Percentiles rank a stretch among this genome's conserved stretches.
Conservation (phyloP, 2,888 invertebrate genomes). For the Stomorhina lunata region DNA sequence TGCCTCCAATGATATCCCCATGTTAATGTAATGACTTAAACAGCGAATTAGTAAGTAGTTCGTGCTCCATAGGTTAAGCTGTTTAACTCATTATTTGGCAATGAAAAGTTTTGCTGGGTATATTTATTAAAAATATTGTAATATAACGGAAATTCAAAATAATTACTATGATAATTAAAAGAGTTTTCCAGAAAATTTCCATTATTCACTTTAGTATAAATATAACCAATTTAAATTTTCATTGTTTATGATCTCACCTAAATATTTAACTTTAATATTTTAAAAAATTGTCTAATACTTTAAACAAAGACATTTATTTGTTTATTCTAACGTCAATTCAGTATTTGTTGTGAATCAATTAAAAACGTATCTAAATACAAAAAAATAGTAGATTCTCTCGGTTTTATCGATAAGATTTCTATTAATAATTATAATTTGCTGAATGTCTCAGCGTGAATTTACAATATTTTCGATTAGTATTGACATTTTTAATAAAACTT, state of each 20-base stretch:
- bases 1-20: too few relatives aligned
- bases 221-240: background rate
- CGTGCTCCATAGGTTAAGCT: too few relatives aligned
- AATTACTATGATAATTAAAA: too few relatives aligned
- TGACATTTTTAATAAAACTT: slow-evolving; percentile 62
- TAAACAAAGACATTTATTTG: slow-evolving; percentile 21
- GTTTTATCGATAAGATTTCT: slow-evolving; percentile 63
- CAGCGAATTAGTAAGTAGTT: too few relatives aligned
- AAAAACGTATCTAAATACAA: slow-evolving; percentile 13
- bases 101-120: too few relatives aligned
- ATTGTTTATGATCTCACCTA: slow-evolving; percentile 24
- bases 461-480: slow-evolving; percentile 62
- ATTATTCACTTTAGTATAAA: too few relatives aligned
- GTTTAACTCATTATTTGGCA: too few relatives aligned
- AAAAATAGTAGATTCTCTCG: slow-evolving; percentile 36
- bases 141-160: too few relatives aligned
- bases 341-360: slow-evolving; percentile 24
- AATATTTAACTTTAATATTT: slow-evolving; percentile 9
- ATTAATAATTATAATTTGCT: slow-evolving; percentile 1
- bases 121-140: too few relatives aligned
- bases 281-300: slow-evolving; percentile 8
- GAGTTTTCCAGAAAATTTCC: too few relatives aligned
- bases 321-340: slow-evolving; percentile 35
- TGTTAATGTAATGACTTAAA: too few relatives aligned
- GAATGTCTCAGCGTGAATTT: slow-evolving; percentile 13